Conservation (phyloP, 2,797 vertebrate genomes). For the Centropyge bicolor region DNA sequence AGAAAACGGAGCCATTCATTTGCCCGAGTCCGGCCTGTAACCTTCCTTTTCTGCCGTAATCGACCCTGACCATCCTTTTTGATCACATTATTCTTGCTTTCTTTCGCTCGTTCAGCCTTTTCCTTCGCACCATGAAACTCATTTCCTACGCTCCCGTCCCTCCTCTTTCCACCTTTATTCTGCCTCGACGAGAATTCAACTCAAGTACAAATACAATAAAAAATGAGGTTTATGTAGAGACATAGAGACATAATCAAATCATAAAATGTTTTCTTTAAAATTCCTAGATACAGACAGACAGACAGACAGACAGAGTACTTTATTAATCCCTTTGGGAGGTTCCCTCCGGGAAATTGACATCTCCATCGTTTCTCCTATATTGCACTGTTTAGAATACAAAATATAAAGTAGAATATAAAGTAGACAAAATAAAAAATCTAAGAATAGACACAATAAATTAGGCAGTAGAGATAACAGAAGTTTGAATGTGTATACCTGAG, state of each 20-base stretch:
- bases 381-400: too few species aligned
- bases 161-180: conserved; percentile 6
- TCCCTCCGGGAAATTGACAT: too few species aligned
- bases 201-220: background rate
- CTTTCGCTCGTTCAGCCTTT: conserved; percentile 16
- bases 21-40: background rate
- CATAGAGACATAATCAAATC: background rate
- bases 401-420: too few species aligned
- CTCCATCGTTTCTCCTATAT: too few species aligned
- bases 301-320: too few species aligned
- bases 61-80: conserved; percentile 19
- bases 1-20: conserved; percentile 10
- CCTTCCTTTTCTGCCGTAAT: conserved; percentile 13
- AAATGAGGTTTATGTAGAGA: background rate
- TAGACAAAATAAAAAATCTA: too few species aligned
- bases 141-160: background rate
- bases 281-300: too few species aligned
- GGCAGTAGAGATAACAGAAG: too few species aligned
- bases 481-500: too few species aligned
- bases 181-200: background rate
- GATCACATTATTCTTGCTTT: conserved; percentile 8
- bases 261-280: background rate
- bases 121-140: conserved; percentile 16
- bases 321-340: too few species aligned
- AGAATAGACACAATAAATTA: too few species aligned